Conservation (phyloP, 2,888 invertebrate genomes). For the Apoderus coryli region DNA sequence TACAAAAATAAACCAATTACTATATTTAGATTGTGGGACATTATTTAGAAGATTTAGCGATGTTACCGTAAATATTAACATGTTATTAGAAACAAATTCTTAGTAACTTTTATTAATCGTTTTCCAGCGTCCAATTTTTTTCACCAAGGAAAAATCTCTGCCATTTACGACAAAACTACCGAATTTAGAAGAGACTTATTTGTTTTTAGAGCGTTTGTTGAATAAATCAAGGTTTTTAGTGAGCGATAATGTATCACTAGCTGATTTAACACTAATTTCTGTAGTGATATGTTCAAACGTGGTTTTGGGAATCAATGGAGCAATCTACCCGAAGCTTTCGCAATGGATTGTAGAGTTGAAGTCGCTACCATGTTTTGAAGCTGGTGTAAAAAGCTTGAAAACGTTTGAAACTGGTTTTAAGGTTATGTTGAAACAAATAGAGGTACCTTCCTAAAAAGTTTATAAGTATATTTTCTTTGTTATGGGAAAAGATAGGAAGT, state of each 20-base stretch:
- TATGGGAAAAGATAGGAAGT: too few species aligned
- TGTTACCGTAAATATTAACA: constrained; percentile 9
- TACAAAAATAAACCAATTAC: constrained; percentile 37
- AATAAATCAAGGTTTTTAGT: constrained; percentile 35
- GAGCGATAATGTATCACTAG: constrained; percentile 28
- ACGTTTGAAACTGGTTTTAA: neutral
- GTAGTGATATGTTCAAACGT: too few species aligned
- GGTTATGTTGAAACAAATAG: constrained; percentile 1
- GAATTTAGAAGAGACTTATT: constrained; percentile 24
- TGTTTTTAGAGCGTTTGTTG: constrained; percentile 35
- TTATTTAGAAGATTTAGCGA: constrained; percentile 30
- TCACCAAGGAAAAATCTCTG: constrained; percentile 13
- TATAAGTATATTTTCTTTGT: too few species aligned
- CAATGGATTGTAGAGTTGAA: neutral
- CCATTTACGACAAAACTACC: too few species aligned
- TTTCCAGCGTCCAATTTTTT: constrained; percentile 16
- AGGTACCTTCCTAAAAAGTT: too few species aligned
- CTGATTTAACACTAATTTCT: too few species aligned
- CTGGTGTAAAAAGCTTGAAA: neutral
- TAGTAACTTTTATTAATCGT: neutral
- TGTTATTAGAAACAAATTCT: neutral
- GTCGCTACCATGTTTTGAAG: neutral
- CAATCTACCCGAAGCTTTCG: neutral
- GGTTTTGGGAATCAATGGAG: too few species aligned
- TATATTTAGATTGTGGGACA: constrained; percentile 39